These are phyloP conservation scores for Ostrea denselamellosa DNA, from an alignment of 1,140 invertebrate species.

Conservation along the genomic window DNA sequence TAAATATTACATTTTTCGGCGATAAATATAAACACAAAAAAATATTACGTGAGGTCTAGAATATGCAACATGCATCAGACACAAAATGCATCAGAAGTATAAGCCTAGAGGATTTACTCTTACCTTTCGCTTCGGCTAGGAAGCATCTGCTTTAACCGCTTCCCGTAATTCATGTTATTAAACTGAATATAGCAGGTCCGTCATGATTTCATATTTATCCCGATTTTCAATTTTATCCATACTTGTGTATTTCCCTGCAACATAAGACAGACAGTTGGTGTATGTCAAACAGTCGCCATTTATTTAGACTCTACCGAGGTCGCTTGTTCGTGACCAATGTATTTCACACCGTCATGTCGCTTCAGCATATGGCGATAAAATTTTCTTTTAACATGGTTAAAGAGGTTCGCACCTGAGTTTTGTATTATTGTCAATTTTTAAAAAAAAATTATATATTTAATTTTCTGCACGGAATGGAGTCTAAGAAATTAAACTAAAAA, in stretches of 20 bases:
- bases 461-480: no score
- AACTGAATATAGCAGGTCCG: background rate
- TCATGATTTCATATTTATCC: background rate
- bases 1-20: no score
- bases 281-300: conserved; percentile 24
- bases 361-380: background rate
- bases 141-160: conserved; percentile 1
- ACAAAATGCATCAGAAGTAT: no score
- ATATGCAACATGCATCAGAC: no score
- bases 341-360: background rate
- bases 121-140: conserved; percentile 27
- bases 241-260: no score
- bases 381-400: no score
- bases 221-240: background rate
- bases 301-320: background rate
- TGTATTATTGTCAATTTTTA: no score
- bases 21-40: no score
- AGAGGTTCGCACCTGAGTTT: background rate
- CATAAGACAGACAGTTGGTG: no score
- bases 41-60: no score
- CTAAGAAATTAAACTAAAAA: no score
- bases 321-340: background rate
- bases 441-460: no score
- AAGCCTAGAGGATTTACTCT: background rate
- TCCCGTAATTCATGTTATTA: conserved; percentile 27